Percentiles rank a stretch among this genome's conserved stretches.
Evolutionary conservation across 2,113 vertebrate species (phyloP).

Genomic region (Cyanocitta stelleri): DNA sequence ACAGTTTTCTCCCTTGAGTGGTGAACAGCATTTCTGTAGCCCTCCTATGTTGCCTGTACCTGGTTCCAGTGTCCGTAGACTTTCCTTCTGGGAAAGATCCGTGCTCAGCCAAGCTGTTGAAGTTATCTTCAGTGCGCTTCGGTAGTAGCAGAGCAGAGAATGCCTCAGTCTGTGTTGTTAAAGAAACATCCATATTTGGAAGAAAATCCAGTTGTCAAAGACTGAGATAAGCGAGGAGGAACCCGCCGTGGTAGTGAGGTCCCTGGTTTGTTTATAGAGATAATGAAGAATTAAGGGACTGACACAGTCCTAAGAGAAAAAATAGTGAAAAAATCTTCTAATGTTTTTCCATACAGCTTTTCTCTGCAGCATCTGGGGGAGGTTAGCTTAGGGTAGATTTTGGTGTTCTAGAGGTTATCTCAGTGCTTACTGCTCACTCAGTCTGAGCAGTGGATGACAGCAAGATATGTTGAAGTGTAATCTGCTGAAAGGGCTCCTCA

Average conservation of each 20-base stretch:
- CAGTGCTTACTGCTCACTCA: background rate
- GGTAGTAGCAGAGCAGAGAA: background rate
- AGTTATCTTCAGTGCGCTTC: background rate
- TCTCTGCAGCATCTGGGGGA: background rate
- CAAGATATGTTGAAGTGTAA: background rate
- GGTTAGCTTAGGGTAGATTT: background rate
- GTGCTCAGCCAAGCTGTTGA: rapidly evolving
- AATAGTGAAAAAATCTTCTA: background rate
- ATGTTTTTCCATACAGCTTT: background rate
- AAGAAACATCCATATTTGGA: background rate
- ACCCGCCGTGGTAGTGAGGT: background rate
- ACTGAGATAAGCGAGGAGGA: background rate
- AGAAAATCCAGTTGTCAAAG: background rate
- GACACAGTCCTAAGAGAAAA: background rate
- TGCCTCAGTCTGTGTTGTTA: background rate
- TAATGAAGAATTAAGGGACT: background rate
- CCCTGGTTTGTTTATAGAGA: background rate
- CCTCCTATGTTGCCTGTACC: background rate
- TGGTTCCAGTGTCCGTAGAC: rapidly evolving
- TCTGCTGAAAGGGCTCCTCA: background rate
- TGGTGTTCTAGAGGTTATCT: background rate
- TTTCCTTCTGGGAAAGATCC: background rate
- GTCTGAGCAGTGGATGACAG: background rate
- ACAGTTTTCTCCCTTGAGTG: background rate
- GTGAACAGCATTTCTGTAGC: background rate